Evolutionary conservation across 2,113 vertebrate genomes (phyloP).

Genomic region (Ivindomyrus marchei): DNA sequence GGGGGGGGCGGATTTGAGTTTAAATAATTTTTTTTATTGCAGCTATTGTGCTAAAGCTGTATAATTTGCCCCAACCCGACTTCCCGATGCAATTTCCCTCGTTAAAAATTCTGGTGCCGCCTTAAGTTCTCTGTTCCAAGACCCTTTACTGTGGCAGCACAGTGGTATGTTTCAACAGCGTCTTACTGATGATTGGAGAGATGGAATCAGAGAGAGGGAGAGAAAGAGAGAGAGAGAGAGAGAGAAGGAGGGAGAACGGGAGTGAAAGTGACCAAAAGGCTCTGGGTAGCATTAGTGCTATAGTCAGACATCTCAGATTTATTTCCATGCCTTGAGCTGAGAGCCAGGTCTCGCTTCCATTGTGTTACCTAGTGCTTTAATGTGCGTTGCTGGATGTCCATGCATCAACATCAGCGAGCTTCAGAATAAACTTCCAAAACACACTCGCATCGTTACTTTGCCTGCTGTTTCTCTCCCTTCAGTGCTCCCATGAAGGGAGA

Average conservation of each 20-base stretch:
- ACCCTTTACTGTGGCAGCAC: neutral
- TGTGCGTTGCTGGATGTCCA: neutral
- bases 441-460: neutral
- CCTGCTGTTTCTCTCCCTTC: neutral
- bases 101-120: neutral
- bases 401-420: neutral
- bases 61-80: neutral
- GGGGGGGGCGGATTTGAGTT: neutral
- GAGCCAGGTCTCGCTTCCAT: neutral
- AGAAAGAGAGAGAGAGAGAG: neutral
- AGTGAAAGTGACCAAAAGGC: slow-evolving; percentile 27
- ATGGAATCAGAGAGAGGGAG: neutral
- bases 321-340: slow-evolving; percentile 9
- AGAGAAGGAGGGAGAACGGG: slow-evolving; percentile 10
- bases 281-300: slow-evolving; percentile 10
- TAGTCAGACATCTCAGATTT: slow-evolving; percentile 3
- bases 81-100: neutral
- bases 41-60: neutral
- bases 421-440: neutral
- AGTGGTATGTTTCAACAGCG: neutral
- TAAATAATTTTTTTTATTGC: slow-evolving; percentile 17
- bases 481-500: neutral
- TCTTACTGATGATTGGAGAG: slow-evolving; percentile 11
- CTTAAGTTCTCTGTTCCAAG: neutral
- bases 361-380: neutral